phyloP scores from a whole-genome alignment of 2,888 invertebrate genomes.

The Drosophila mettleri region DNA sequence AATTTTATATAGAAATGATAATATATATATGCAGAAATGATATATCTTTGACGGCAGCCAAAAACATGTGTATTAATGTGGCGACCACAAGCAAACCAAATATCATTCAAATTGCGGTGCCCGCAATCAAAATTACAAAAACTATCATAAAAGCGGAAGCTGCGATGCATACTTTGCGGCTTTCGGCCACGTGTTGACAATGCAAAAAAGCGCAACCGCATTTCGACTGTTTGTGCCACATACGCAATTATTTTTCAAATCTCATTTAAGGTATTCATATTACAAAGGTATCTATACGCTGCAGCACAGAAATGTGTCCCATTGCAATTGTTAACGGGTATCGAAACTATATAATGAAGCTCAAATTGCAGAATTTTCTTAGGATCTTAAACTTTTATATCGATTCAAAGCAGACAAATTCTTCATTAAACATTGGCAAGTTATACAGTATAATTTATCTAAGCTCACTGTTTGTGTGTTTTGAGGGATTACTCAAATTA shows the following conservation, averaged over 20 bases:
- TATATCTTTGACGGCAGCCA: neutral
- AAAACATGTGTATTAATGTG: slow-evolving; percentile 23
- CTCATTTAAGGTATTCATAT: slow-evolving; percentile 28
- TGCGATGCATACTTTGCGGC: slow-evolving; percentile 55
- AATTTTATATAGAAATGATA: neutral
- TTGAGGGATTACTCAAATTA: no score
- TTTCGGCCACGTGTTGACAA: slow-evolving; percentile 56
- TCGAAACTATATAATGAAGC: no score
- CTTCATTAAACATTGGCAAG: no score
- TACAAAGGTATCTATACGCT: slow-evolving; percentile 18
- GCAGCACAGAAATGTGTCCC: neutral
- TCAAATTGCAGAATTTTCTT: no score
- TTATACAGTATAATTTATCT: no score
- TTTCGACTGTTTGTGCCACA: slow-evolving; percentile 57
- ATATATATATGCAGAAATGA: neutral
- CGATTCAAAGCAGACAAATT: no score
- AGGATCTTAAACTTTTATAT: no score
- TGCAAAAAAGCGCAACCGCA: slow-evolving; percentile 53
- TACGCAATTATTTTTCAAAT: slow-evolving; percentile 58
- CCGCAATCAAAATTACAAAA: slow-evolving; percentile 55
- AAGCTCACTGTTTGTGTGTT: no score
- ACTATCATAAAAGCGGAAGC: slow-evolving; percentile 32
- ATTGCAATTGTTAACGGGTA: no score
- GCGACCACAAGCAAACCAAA: slow-evolving; percentile 57
- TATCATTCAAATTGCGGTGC: slow-evolving; percentile 73